phyloP scores from a whole-genome alignment of 2,113 vertebrate genomes.

The Lethenteron camtschaticum region DNA sequence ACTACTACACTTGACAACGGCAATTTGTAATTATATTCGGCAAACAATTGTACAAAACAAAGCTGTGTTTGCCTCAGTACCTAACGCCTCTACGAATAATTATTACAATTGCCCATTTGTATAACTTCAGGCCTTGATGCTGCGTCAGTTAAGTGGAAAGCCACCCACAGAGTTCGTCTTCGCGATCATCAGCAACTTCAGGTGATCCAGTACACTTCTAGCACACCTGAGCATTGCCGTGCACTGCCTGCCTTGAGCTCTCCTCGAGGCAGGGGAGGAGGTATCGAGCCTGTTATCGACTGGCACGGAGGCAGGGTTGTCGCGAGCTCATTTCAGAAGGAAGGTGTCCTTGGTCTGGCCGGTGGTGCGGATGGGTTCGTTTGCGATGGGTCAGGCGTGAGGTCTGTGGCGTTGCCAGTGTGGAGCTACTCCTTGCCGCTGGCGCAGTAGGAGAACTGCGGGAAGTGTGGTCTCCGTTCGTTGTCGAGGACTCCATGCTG shows the following conservation, averaged over 20 bases:
- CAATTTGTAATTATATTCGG: no score
- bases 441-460: conserved; percentile 96
- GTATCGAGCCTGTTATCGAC: not conserved
- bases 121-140: no score
- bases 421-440: conserved; percentile 69
- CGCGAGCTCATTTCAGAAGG: not conserved
- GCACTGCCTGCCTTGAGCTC: not conserved
- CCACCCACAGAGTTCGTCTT: no score
- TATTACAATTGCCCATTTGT: no score
- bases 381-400: not conserved
- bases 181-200: no score
- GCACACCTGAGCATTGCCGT: no score
- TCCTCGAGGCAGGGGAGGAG: not conserved
- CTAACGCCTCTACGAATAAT: no score
- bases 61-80: no score
- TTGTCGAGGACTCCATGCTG: conserved; percentile 88
- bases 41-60: no score
- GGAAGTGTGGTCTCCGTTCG: conserved; percentile 82
- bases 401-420: not conserved
- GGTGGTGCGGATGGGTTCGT: not conserved
- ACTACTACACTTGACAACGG: no score
- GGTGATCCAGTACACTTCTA: no score
- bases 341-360: not conserved
- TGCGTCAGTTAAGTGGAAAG: no score
- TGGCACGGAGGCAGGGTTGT: not conserved